Base-by-base conservation (phyloP, 2,888 invertebrate species). In the Bombyx huttoni region DNA sequence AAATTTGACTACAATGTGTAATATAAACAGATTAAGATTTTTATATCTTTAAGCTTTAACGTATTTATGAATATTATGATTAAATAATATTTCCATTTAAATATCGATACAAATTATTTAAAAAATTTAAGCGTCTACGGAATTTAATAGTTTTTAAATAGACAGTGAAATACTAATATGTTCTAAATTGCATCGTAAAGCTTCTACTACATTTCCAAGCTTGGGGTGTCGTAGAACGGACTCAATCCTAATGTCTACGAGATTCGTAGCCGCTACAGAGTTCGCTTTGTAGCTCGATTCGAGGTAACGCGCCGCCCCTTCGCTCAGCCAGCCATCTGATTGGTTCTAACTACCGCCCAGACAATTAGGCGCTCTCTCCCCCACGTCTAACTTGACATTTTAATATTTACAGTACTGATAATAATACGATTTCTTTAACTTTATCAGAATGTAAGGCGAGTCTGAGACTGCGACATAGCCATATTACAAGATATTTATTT, bases 381-480 rank as follows among this genome's bases (percentile, higher is more conserved):
- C 78, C 70, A 58, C 62, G 67, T 68, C 70, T 70, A 70, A 84
- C 82, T 85, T 87, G 87, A 87, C 88, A 81, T 86, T 81, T 81
- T 82, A 83, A 85, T 83, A 82, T 85, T 84, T 81, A 73, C 76
- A 61, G 63, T 71, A 65, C 70, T 68, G 70, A 69, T 67, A 69
- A 68, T 68, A 13, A 45, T 45, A 48, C 49, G 52, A 52, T 47
- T 12, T 40, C 40, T 45, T 53, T 62, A 50, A 53, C 51, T 58
- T 50, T 56, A 12, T 40, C 7, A 12, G 0, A 40, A 40, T 40
- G 40, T 40, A 12, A 40, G 12, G 12, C 40, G 8, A 10, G 6
- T 40, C 40, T 40, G 12, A 10, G 8, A 6, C 8, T 40, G 9
- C 24, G 24, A 24, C 24, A 5, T 3, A 24, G 24, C 24, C 24